Conservation (phyloP, 2,888 invertebrate species). For the Mechanitis mazaeus region DNA sequence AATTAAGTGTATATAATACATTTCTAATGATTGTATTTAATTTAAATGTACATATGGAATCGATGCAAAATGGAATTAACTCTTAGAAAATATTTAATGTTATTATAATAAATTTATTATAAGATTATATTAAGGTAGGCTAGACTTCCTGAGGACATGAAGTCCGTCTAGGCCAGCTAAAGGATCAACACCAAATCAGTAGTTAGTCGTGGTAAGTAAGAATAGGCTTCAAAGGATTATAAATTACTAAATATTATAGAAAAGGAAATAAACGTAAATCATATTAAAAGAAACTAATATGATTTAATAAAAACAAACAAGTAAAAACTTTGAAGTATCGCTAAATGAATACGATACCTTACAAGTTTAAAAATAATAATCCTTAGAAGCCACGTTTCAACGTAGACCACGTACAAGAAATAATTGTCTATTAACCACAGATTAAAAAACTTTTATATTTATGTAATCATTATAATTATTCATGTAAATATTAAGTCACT, state of each 20-base stretch:
- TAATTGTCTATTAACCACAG: conserved; percentile 69
- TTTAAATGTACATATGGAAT: conserved; percentile 46
- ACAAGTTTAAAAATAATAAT: conserved; percentile 31
- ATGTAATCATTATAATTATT: conserved; percentile 20
- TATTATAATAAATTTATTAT: conserved; percentile 18
- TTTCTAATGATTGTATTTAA: conserved; percentile 17
- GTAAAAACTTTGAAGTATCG: conserved; percentile 10
- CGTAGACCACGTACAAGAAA: conserved; percentile 44
- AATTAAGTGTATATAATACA: conserved; percentile 15
- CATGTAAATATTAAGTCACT: conserved; percentile 28
- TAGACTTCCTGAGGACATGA: conserved; percentile 69
- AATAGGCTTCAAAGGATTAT: conserved; percentile 47
- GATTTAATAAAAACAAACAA: conserved; percentile 9
- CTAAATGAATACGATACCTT: conserved; percentile 20
- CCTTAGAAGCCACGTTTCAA: conserved; percentile 39
- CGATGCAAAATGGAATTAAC: conserved; percentile 68
- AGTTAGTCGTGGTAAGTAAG: conserved; percentile 56
- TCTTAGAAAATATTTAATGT: conserved; percentile 31
- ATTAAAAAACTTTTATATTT: conserved; percentile 44
- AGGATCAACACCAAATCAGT: conserved; percentile 75
- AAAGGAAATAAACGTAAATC: not conserved
- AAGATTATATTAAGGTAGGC: conserved; percentile 43
- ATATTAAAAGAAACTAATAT: conserved; percentile 11
- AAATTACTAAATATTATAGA: too few relatives aligned
- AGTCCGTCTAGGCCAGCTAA: conserved; percentile 69